A percentile compares a stretch with the other conserved stretches of the same genome.
These are phyloP conservation scores for Psittacula echo DNA, from an alignment of 2,797 vertebrate species.

Conservation along the genomic window DNA sequence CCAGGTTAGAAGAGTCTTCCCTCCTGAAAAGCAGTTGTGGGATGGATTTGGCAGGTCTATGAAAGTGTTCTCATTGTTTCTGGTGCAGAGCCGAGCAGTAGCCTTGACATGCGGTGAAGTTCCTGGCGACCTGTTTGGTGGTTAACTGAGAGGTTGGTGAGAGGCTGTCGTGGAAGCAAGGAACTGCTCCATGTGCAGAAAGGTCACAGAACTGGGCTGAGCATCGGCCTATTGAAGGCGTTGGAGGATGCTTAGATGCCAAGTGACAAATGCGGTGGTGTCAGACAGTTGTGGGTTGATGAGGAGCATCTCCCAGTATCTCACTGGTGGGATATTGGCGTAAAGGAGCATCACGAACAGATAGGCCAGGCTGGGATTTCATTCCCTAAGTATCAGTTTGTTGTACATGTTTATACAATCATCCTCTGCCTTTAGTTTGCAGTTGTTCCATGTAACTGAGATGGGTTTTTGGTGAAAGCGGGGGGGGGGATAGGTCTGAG, in stretches of 20 bases:
- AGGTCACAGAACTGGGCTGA: not conserved
- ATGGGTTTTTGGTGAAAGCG: not conserved
- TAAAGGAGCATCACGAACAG: accelerated
- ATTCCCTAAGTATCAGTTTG: not conserved
- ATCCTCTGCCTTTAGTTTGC: not conserved
- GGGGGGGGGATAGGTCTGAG: not conserved
- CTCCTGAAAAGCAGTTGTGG: slow-evolving; percentile 8
- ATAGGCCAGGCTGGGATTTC: not conserved
- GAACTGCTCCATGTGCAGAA: not conserved
- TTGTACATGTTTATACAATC: not conserved
- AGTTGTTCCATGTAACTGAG: slow-evolving; percentile 32
- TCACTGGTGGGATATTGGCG: accelerated
- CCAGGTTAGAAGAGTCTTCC: not conserved
- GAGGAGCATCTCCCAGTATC: not conserved
- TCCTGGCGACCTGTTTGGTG: not conserved
- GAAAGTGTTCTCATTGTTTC: not conserved
- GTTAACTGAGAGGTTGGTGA: not conserved
- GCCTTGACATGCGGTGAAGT: not conserved
- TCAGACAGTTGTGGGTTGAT: not conserved
- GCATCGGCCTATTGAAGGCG: not conserved
- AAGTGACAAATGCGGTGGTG: not conserved
- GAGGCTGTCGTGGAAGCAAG: not conserved
- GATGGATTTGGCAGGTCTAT: not conserved
- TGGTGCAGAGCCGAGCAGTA: not conserved
- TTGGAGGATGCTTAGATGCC: not conserved